A percentile compares a stretch with the other conserved stretches of the same genome.
These are phyloP conservation scores for Onthophagus taurus DNA, from an alignment of 1,140 invertebrate species.

Conservation along the genomic window DNA sequence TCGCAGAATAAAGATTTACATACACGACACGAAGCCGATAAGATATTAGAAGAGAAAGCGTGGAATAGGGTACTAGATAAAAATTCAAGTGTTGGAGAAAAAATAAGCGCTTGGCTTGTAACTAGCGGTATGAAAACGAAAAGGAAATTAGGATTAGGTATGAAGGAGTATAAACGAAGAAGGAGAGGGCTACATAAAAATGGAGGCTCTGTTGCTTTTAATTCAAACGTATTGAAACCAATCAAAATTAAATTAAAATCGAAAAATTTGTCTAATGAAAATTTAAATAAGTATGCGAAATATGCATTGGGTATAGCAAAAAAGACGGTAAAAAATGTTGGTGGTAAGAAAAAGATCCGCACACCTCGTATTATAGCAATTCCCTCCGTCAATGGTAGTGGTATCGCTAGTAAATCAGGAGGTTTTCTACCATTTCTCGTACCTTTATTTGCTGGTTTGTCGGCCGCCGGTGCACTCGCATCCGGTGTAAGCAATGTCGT, in stretches of 20 bases:
- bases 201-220: too few species aligned
- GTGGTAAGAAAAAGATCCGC: constrained; percentile 14
- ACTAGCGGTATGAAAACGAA: not conserved
- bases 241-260: not conserved
- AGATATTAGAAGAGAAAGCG: not conserved
- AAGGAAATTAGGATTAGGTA: not conserved
- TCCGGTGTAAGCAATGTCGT: constrained; percentile 30
- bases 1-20: constrained; percentile 1
- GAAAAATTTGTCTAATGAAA: not conserved
- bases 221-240: too few species aligned
- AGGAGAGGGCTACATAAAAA: too few species aligned
- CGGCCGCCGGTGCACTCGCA: constrained; percentile 30
- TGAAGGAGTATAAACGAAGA: too few species aligned
- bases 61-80: not conserved
- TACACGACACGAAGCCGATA: constrained; percentile 2
- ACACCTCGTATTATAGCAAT: constrained; percentile 30
- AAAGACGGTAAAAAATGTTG: not conserved
- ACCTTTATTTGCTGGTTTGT: constrained; percentile 35
- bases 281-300: not conserved
- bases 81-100: not conserved
- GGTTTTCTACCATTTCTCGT: constrained; percentile 31
- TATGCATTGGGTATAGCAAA: not conserved
- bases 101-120: not conserved
- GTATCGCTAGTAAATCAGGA: too few species aligned
- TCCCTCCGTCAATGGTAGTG: too few species aligned